Conservation (phyloP, 2,113 vertebrate genomes). For the Castor canadensis region DNA sequence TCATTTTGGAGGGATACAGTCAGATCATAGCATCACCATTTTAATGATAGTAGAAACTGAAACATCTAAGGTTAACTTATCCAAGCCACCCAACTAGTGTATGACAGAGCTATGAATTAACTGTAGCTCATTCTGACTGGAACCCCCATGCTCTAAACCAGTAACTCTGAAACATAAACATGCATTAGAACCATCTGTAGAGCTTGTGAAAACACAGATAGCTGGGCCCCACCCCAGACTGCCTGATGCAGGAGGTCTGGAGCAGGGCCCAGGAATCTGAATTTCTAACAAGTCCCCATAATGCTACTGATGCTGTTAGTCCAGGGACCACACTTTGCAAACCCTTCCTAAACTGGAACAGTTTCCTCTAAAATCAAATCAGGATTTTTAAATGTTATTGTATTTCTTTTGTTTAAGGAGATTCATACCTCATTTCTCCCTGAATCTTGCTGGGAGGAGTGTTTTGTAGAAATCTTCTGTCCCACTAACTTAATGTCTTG, state of each 20-base stretch:
- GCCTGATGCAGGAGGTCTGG: not conserved
- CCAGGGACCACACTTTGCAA: not conserved
- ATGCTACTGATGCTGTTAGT: not conserved
- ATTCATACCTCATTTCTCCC: not conserved
- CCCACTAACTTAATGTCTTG: not conserved
- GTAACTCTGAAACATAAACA: not conserved
- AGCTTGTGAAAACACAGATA: conserved; percentile 24
- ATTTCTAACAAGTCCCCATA: not conserved
- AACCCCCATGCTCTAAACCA: not conserved
- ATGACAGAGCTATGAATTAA: not conserved
- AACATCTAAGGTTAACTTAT: not conserved
- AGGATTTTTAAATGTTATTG: not conserved
- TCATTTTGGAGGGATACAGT: not conserved
- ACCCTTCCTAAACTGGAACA: not conserved
- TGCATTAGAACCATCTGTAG: not conserved
- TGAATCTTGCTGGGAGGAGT: not conserved
- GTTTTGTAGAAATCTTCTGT: not conserved
- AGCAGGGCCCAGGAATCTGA: not conserved
- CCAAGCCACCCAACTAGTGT: not conserved
- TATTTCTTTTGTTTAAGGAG: not conserved
- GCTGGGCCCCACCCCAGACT: conserved; percentile 6
- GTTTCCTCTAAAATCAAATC: not conserved
- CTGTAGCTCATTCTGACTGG: not conserved
- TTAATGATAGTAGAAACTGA: not conserved
- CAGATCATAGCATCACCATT: not conserved